Evolutionary conservation across 1,140 invertebrate genomes (phyloP).

Genomic region (Nilaparvata lugens): DNA sequence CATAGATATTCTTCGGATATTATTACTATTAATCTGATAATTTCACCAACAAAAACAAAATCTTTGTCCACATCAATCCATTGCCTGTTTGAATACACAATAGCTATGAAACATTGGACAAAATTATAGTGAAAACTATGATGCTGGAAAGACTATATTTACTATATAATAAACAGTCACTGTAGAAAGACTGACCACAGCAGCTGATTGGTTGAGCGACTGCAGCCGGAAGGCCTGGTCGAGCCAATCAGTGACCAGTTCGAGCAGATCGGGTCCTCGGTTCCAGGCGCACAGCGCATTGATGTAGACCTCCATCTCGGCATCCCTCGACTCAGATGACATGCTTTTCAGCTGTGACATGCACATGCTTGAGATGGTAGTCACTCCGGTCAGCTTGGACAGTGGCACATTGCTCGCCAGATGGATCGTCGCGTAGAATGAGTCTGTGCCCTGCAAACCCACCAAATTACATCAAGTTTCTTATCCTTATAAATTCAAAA

Average conservation of each 20-base stretch:
- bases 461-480: no score
- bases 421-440: conserved; percentile 18
- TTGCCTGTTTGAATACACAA: no score
- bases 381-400: conserved; percentile 3
- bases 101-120: no score
- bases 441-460: conserved; percentile 19
- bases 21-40: no score
- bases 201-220: conserved; percentile 17
- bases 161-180: no score
- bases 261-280: conserved; percentile 19
- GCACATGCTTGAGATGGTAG: conserved; percentile 18
- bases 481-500: no score
- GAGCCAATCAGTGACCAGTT: conserved; percentile 21
- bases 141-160: no score
- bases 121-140: no score
- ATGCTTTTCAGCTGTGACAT: conserved; percentile 18
- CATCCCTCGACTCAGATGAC: neutral
- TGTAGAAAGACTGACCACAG: conserved; percentile 16
- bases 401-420: conserved; percentile 19
- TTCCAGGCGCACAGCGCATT: conserved; percentile 21
- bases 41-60: no score
- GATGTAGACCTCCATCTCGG: conserved; percentile 13
- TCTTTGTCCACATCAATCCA: no score
- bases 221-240: conserved; percentile 19
- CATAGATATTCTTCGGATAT: no score